Conservation (phyloP, 1,140 invertebrate species). For the Lepidurus couesii region DNA sequence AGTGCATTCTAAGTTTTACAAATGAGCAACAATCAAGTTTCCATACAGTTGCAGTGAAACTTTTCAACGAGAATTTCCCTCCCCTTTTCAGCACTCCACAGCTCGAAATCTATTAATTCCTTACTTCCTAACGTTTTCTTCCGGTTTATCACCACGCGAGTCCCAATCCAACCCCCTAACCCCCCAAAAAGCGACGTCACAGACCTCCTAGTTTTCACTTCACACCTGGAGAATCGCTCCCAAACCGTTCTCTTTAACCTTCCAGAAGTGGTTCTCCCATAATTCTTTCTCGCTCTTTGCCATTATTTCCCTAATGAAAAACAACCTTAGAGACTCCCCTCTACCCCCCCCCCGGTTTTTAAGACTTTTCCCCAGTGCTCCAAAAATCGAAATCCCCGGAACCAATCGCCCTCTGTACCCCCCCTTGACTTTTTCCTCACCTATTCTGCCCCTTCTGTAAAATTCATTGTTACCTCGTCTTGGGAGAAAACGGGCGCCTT, state of each 20-base stretch:
- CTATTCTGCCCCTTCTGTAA: not conserved
- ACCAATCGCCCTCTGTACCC: slow-evolving; percentile 24
- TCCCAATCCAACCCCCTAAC: not conserved
- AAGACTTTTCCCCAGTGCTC: not conserved
- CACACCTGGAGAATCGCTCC: slow-evolving; percentile 8
- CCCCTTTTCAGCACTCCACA: no score
- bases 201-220: not conserved
- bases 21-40: no score
- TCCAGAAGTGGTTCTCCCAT: slow-evolving; percentile 14
- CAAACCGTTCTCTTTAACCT: not conserved
- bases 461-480: slow-evolving; percentile 1
- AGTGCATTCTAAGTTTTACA: no score
- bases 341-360: not conserved
- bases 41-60: no score
- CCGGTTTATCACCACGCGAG: not conserved
- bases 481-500: not conserved
- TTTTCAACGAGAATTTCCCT: no score
- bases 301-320: slow-evolving; percentile 19
- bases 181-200: not conserved
- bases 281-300: slow-evolving; percentile 14
- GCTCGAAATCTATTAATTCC: no score
- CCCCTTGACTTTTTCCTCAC: not conserved
- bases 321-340: not conserved
- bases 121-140: not conserved
- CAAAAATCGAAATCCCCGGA: slow-evolving; percentile 29